Evolutionary conservation across 2,888 invertebrate genomes (phyloP).

Genomic region (Furcula furcula): DNA sequence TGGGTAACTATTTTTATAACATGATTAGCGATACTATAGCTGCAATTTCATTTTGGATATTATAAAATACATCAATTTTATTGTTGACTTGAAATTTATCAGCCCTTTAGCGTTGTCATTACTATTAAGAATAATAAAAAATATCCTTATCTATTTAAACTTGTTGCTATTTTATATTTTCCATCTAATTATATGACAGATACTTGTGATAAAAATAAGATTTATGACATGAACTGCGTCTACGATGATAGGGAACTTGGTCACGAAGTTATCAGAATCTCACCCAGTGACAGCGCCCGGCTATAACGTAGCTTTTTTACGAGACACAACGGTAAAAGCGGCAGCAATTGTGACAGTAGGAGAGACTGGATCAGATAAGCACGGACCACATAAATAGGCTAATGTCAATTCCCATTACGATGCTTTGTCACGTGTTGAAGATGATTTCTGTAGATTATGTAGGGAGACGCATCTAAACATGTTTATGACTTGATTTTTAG

Average conservation of each 20-base stretch:
- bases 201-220: conserved; percentile 51
- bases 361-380: conserved; percentile 58
- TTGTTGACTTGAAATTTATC: background rate
- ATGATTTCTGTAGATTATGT: conserved; percentile 42
- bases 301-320: conserved; percentile 45
- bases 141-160: conserved; percentile 24
- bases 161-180: conserved; percentile 22
- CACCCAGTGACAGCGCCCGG: conserved; percentile 34
- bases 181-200: conserved; percentile 39
- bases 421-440: conserved; percentile 70
- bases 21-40: conserved; percentile 8
- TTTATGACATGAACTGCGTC: conserved; percentile 51
- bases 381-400: conserved; percentile 60
- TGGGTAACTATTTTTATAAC: conserved; percentile 28
- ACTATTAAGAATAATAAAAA: conserved; percentile 19
- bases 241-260: conserved; percentile 56
- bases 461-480: conserved; percentile 29
- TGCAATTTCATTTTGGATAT: conserved; percentile 2
- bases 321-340: conserved; percentile 37
- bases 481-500: conserved; percentile 13
- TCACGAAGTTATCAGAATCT: conserved; percentile 54
- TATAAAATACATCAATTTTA: background rate
- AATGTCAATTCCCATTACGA: conserved; percentile 68
- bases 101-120: too few species aligned
- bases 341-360: conserved; percentile 52